Evolutionary conservation across 2,113 vertebrate species (phyloP), one percentile per base, ranked within the genome.

Genomic region (Psophia crepitans): DNA sequence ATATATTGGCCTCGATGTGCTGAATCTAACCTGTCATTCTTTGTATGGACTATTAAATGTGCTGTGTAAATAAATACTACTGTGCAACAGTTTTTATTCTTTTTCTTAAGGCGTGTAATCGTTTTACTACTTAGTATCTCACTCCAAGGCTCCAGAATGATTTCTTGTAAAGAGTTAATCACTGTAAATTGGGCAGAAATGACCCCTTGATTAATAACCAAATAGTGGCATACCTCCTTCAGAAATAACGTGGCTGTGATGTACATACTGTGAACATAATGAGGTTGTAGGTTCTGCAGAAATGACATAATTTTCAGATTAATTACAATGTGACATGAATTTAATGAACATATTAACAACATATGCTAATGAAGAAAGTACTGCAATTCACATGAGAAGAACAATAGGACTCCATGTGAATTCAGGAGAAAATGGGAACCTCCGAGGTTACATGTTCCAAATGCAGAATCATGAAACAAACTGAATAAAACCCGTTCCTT

Each of bases 221-320:
- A 81, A 76, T 30, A 68, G 89, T 76, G 53, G 66, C 73, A 83
- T 73, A 71, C 66, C 84, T 89, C 61, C 48, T 87, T 93, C 65
- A 76, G 86, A 92, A 93, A 89, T 89, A 81, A 79, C 69, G 58
- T 73, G 90, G 14, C 69, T 92, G 37, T 87, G 73, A 87, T 96
- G 84, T 91, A 89, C 84, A 94, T 69, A 96, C 74, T 96, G 96
- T 92, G 92, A 97, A 95, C 77, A 89, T 96, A 87, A 96, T 93
- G 92, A 97, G 91, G 95, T 93, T 94, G 89, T 95, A 95, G 70
- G 92, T 95, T 95, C 94, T 95, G 61, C 74, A 95, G 80, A 93
- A 96, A 94, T 97, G n/a, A 92, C 83, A 93, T 93, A 28, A 95
- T 95, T 96, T 93, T 92, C 86, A 84, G 86, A 95, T 95, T 97